These are phyloP conservation scores for Orthonevra nobilis DNA, from an alignment of 2,888 invertebrate species.

Conservation along the genomic window DNA sequence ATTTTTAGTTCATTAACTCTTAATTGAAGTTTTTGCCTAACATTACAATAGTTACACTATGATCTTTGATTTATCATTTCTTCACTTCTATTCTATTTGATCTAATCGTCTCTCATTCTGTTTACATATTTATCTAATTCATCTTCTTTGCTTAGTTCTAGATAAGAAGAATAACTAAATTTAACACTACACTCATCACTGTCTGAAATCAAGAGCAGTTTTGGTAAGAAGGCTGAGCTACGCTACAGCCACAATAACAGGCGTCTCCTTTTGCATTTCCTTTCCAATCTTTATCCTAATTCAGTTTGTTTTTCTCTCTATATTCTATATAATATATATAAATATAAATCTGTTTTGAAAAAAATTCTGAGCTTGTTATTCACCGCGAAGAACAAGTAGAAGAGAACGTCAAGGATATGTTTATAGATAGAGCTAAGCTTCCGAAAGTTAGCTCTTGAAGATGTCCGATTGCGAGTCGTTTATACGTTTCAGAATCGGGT, in stretches of 20 bases:
- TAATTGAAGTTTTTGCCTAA: conserved; percentile 62
- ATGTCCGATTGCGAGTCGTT: conserved; percentile 80
- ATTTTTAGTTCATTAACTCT: conserved; percentile 40
- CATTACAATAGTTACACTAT: conserved; percentile 65
- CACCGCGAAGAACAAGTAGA: conserved; percentile 38
- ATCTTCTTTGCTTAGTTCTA: conserved; percentile 7
- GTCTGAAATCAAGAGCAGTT: no score
- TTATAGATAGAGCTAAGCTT: conserved; percentile 11
- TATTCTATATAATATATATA: no score
- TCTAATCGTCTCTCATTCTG: conserved; percentile 2
- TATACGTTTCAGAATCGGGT: conserved; percentile 80
- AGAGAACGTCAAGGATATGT: conserved; percentile 23
- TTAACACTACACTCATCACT: conserved; percentile 10
- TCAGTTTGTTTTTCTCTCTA: conserved; percentile 72
- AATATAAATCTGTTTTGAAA: conserved; percentile 73
- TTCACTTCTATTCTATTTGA: conserved; percentile 13
- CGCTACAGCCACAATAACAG: conserved; percentile 13
- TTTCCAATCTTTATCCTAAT: conserved; percentile 46
- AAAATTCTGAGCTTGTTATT: no score
- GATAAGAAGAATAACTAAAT: conserved; percentile 52
- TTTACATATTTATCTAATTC: background rate
- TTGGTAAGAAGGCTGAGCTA: conserved; percentile 5
- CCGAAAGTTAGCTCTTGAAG: conserved; percentile 81
- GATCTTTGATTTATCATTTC: conserved; percentile 57
- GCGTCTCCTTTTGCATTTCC: background rate